Evolutionary conservation across 2,888 invertebrate species (phyloP).

Genomic region (Tetragnatha montana): DNA sequence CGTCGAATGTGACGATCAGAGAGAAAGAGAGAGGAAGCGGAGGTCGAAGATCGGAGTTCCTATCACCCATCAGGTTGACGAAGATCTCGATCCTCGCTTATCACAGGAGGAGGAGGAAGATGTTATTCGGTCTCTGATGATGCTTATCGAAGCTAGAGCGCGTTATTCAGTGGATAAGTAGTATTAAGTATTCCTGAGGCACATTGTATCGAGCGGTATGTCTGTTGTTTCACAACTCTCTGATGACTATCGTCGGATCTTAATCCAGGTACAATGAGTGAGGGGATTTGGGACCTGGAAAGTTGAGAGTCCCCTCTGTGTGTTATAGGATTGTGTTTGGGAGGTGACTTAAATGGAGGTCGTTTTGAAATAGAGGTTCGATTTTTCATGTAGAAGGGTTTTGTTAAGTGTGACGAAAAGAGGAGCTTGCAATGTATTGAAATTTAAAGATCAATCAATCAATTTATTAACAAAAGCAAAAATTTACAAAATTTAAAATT

Average conservation of each 20-base stretch:
- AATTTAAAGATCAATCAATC: no score
- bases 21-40: constrained; percentile 17
- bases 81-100: constrained; percentile 1
- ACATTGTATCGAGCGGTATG: background rate
- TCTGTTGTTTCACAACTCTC: background rate
- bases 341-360: no score
- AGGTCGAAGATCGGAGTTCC: constrained; percentile 21
- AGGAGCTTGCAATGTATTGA: no score
- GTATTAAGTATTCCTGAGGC: background rate
- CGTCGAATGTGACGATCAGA: constrained; percentile 16
- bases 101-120: constrained; percentile 8
- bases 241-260: background rate
- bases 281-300: background rate
- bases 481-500: no score
- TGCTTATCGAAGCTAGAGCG: background rate
- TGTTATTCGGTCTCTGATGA: constrained; percentile 31
- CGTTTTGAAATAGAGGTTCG: no score
- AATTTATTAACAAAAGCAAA: no score
- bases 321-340: no score
- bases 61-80: constrained; percentile 10
- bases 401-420: no score
- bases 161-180: background rate
- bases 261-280: background rate
- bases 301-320: no score
- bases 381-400: no score